Conservation (phyloP, 2,113 vertebrate genomes). For the Ramphastos sulfuratus region DNA sequence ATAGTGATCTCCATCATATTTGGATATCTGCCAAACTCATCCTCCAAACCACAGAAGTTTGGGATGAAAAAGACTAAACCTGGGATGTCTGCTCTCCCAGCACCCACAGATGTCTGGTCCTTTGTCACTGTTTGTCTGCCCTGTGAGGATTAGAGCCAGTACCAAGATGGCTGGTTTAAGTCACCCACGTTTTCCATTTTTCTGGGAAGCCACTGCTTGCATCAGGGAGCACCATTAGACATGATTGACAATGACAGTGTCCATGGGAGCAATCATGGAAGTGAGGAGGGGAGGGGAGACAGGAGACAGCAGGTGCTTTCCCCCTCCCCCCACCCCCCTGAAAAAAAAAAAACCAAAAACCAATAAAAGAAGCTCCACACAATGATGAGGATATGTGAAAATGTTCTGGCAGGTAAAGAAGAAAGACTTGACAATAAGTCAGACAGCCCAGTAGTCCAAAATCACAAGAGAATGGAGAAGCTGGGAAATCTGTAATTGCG, state of each 20-base stretch:
- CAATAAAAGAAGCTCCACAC: neutral
- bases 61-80: neutral
- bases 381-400: neutral
- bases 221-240: neutral
- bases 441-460: neutral
- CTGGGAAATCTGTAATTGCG: neutral
- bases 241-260: rapidly evolving
- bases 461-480: neutral
- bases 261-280: neutral
- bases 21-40: neutral
- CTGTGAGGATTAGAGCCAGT: neutral
- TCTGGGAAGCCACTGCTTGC: neutral
- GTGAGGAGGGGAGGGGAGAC: neutral
- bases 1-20: neutral
- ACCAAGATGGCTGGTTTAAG: neutral
- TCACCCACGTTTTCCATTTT: rapidly evolving
- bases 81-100: neutral
- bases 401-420: neutral
- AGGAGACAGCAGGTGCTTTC: neutral
- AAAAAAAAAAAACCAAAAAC: too few relatives aligned
- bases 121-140: neutral
- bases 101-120: neutral
- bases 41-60: neutral
- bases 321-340: neutral
- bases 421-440: neutral